A percentile compares a stretch with the other conserved stretches of the same genome.
phyloP scores from a whole-genome alignment of 23 tunicate genomes.

The Styela clava region DNA sequence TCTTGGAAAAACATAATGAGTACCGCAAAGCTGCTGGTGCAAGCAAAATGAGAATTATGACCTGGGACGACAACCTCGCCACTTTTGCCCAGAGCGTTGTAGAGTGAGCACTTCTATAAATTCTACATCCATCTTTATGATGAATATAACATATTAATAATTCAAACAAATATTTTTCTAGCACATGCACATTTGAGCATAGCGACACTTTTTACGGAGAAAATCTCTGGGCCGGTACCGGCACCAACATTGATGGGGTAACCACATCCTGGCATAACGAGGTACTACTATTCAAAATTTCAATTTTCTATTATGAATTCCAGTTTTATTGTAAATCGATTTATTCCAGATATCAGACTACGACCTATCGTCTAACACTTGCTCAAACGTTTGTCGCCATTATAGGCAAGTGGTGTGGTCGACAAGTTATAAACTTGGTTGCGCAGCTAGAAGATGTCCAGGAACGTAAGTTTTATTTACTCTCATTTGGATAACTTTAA shows the following conservation, averaged over 20 bases:
- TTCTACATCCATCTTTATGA: too few relatives aligned
- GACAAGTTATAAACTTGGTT: constrained; percentile 22
- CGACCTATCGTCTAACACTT: background rate
- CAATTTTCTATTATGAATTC: background rate
- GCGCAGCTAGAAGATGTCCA: constrained; percentile 31
- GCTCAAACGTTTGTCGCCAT: constrained; percentile 20
- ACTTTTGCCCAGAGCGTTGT: constrained; percentile 12
- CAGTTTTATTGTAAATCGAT: too few relatives aligned
- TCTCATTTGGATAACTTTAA: background rate
- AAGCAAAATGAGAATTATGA: constrained; percentile 32
- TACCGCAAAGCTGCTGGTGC: constrained; percentile 3
- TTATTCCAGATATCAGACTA: too few relatives aligned
- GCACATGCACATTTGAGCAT: constrained; percentile 12
- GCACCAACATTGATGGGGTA: background rate
- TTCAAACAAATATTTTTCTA: too few relatives aligned
- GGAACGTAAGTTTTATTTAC: background rate
- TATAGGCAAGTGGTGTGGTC: constrained; percentile 50
- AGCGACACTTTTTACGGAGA: constrained; percentile 1
- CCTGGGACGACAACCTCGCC: constrained; percentile 28
- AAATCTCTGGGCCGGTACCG: background rate
- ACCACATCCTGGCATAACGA: background rate
- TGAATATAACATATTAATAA: too few relatives aligned
- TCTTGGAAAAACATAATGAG: constrained; percentile 19
- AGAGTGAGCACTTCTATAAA: constrained; percentile 20
- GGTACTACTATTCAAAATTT: background rate